phyloP scores from a whole-genome alignment of 2,797 vertebrate genomes.

The Sebastolobus alascanus region DNA sequence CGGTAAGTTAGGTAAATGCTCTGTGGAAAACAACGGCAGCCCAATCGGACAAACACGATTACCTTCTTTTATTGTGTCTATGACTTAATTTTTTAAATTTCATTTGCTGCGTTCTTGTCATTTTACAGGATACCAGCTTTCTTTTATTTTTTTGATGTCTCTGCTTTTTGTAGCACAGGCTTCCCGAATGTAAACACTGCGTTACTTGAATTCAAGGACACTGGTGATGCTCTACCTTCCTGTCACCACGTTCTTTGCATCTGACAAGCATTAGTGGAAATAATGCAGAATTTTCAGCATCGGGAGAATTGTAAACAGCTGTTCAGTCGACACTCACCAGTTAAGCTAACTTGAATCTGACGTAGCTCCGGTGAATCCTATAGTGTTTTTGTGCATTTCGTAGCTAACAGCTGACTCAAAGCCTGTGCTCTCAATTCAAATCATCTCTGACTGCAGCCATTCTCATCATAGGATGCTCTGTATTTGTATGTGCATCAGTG shows the following conservation, averaged over 20 bases:
- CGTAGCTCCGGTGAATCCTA: conserved; percentile 19
- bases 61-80: conserved; percentile 59
- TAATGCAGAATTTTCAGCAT: conserved; percentile 39
- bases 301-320: conserved; percentile 30
- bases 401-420: conserved; percentile 43
- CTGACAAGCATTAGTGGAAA: conserved; percentile 27
- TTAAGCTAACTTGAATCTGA: conserved; percentile 53
- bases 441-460: conserved; percentile 14
- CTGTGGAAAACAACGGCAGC: conserved; percentile 75
- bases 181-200: conserved; percentile 35
- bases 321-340: conserved; percentile 30
- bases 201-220: conserved; percentile 38
- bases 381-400: conserved; percentile 15
- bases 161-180: conserved; percentile 23
- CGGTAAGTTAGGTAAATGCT: conserved; percentile 82
- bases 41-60: conserved; percentile 76
- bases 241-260: conserved; percentile 24
- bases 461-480: conserved; percentile 18
- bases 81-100: conserved; percentile 40
- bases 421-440: conserved; percentile 28
- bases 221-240: conserved; percentile 31
- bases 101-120: conserved; percentile 36
- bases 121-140: conserved; percentile 35
- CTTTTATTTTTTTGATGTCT: conserved; percentile 27
- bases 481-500: conserved; percentile 27